Evolutionary conservation across 2,113 vertebrate genomes (phyloP).

Genomic region (Xyliphius kryptos): DNA sequence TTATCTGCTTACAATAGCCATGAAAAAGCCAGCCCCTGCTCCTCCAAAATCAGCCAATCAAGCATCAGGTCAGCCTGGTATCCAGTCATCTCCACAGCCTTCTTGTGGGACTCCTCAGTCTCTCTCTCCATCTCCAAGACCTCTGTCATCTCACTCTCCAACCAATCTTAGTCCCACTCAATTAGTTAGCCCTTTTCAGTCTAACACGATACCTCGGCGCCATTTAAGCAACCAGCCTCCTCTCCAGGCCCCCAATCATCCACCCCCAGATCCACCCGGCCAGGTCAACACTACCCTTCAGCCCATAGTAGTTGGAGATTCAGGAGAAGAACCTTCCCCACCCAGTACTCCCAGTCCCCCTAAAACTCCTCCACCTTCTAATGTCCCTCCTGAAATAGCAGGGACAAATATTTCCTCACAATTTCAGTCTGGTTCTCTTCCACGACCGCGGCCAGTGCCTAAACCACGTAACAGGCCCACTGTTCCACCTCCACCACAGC

Average conservation of each 20-base stretch:
- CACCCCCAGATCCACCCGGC: slow-evolving; percentile 82
- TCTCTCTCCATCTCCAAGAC: slow-evolving; percentile 69
- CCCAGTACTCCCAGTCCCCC: slow-evolving; percentile 84
- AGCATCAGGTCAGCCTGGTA: slow-evolving; percentile 71
- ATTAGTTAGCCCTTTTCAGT: slow-evolving; percentile 55
- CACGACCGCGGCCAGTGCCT: slow-evolving; percentile 80
- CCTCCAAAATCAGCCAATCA: slow-evolving; percentile 87
- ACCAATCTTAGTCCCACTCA: slow-evolving; percentile 55
- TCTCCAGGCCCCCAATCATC: slow-evolving; percentile 88
- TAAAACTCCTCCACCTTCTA: slow-evolving; percentile 75
- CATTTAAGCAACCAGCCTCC: slow-evolving; percentile 77
- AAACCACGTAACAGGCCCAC: slow-evolving; percentile 85
- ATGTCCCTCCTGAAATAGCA: slow-evolving; percentile 55
- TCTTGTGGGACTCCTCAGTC: slow-evolving; percentile 59
- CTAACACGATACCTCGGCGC: slow-evolving; percentile 67
- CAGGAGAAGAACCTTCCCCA: slow-evolving; percentile 65
- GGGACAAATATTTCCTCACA: slow-evolving; percentile 45
- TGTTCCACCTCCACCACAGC: slow-evolving; percentile 85
- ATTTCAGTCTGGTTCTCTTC: slow-evolving; percentile 71
- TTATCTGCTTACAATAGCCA: slow-evolving; percentile 56
- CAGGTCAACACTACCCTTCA: slow-evolving; percentile 62
- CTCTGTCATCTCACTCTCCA: slow-evolving; percentile 62
- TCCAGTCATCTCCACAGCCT: slow-evolving; percentile 53
- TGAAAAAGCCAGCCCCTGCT: slow-evolving; percentile 91
- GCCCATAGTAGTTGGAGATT: slow-evolving; percentile 52